Evolutionary conservation across 2,113 vertebrate species (phyloP).

Genomic region (Collichthys lucidus): DNA sequence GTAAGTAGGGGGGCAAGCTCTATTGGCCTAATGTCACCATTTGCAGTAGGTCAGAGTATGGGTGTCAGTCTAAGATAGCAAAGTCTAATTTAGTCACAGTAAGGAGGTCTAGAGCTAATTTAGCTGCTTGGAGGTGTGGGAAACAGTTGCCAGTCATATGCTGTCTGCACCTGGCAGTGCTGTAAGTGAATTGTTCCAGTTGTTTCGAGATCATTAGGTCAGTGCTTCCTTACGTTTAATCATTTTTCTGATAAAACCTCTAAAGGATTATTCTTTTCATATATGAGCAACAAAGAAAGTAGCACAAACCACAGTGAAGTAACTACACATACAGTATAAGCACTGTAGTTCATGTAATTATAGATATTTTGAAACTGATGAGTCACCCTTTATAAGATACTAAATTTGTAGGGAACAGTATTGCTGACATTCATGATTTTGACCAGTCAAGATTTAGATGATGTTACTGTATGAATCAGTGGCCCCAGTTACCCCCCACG

Average conservation of each 20-base stretch:
- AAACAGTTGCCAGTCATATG: constrained; percentile 83
- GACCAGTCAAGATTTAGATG: background rate
- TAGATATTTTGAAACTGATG: background rate
- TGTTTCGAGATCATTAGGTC: constrained; percentile 47
- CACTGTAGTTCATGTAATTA: background rate
- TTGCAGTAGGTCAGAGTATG: constrained; percentile 58
- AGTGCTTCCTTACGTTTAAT: constrained; percentile 5
- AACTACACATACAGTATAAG: background rate
- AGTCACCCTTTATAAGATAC: background rate
- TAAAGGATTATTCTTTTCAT: background rate
- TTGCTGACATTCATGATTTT: too few species aligned
- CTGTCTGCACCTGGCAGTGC: constrained; percentile 73
- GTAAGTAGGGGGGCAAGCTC: constrained; percentile 27
- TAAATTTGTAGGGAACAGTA: background rate
- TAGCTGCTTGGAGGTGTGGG: constrained; percentile 70
- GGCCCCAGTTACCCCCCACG: too few species aligned
- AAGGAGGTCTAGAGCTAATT: constrained; percentile 72
- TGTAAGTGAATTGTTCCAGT: constrained; percentile 41
- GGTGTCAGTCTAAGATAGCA: constrained; percentile 71
- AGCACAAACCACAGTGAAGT: background rate
- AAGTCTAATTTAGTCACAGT: constrained; percentile 77
- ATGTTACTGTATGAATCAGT: too few species aligned
- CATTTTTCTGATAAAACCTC: constrained; percentile 3
- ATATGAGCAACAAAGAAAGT: background rate
- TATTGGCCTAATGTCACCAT: constrained; percentile 62